Base-by-base conservation (phyloP, 2,113 vertebrate species). In the Hassar affinis region DNA sequence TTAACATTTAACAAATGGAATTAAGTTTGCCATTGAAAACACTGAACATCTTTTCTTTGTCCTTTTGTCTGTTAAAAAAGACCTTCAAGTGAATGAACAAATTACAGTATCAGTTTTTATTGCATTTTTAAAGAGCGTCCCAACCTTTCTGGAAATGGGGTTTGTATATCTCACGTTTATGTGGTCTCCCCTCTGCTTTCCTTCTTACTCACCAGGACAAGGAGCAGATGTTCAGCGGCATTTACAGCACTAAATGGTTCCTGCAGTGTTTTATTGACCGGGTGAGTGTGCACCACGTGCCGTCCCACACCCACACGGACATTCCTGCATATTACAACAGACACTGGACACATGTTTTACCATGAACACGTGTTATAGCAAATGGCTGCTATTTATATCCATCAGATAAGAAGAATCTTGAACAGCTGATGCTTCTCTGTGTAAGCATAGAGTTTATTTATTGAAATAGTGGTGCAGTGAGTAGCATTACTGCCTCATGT, bases 191-290 rank as follows among this genome's bases (percentile, higher is more conserved):
- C 20, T 56, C 42, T 42, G 6, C 51, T 64, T 59, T 42, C 5
- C 42, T 38, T 78, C 8, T 77, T 47, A n/a, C 71, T n/a, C 22
- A 89, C 14, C 69, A 97, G 96, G 96, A 97, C 90, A 95, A 95
- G 85, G 96, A 97, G 85, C 95, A 97, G 92, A 97, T 97, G 96
- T 96, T 92, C 69, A 93, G 94, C 0, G 96, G 96, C 76, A 96
- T 97, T 88, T 97, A 97, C 90, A 94, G 95, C 33, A 97, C 96
- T 35, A 97, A 97, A 86, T 97, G 96, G 96, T 97, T 98, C 90
- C 92, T 97, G 45, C 96, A 97, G 86, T 98, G 96, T 87, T 98
- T 97, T 90, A 95, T 97, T 35, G 96, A 97, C 92, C 90, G 96
- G 92, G 96, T 97, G 90, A 94, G 95, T 81, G 83, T 80, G 56